These are phyloP conservation scores for Drosophila limbata DNA, from an alignment of 2,888 invertebrate species.

Conservation along the genomic window DNA sequence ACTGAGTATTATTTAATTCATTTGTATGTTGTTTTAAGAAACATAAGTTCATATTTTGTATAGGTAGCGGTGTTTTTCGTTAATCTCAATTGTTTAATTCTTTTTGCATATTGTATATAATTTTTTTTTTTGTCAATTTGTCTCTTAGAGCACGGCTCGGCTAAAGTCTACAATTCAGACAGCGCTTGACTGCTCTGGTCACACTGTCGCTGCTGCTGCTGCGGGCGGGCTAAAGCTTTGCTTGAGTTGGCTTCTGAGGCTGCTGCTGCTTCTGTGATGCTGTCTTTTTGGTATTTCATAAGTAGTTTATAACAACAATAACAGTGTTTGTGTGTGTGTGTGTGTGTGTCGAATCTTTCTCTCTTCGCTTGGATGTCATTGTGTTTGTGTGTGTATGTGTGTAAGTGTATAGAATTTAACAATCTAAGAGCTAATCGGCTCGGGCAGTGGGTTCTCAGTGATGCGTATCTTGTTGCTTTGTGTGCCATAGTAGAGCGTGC, in stretches of 20 bases:
- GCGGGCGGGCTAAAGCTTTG: conserved; percentile 59
- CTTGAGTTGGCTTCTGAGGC: conserved; percentile 70
- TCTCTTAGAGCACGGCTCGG: conserved; percentile 76
- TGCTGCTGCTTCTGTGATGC: conserved; percentile 25
- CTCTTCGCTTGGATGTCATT: conserved; percentile 49
- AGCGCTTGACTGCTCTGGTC: conserved; percentile 59
- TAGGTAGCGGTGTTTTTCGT: conserved; percentile 57
- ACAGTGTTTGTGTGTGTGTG: conserved; percentile 59
- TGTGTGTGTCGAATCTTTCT: conserved; percentile 36
- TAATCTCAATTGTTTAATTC: conserved; percentile 37
- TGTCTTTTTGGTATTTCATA: conserved; percentile 44
- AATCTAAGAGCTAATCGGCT: conserved; percentile 85
- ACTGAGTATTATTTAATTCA: conserved; percentile 44
- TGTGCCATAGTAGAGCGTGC: conserved; percentile 80
- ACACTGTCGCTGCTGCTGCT: conserved; percentile 50
- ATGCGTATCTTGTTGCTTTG: conserved; percentile 85
- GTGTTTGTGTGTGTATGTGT: conserved; percentile 32
- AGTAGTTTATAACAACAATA: conserved; percentile 75
- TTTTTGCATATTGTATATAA: neutral
- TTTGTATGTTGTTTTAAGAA: conserved; percentile 56
- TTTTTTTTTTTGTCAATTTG: conserved; percentile 28
- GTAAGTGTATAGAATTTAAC: conserved; percentile 43
- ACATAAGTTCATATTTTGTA: conserved; percentile 52
- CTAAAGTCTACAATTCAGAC: conserved; percentile 66
- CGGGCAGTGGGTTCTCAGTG: conserved; percentile 85